Percentiles rank a stretch among this genome's conserved stretches.
Conservation (phyloP, 2,888 invertebrate species). For the Melinaea menophilus region DNA sequence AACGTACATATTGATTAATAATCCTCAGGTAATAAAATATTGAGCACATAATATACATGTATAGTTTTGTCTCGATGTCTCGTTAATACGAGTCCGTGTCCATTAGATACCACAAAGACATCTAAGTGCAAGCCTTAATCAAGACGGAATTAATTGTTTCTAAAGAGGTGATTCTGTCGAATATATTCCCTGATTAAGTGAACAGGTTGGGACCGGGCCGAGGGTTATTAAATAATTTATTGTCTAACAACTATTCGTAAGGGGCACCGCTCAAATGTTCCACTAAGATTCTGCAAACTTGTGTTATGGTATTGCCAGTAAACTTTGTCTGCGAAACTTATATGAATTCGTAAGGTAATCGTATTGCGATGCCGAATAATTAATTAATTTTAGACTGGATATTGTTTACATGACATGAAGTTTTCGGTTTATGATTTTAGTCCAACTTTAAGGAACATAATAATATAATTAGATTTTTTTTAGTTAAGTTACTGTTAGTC, state of each 20-base stretch:
- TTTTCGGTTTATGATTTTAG: neutral
- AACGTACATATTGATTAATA: neutral
- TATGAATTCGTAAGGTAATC: conserved; percentile 48
- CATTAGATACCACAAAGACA: conserved; percentile 39
- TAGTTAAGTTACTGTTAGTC: neutral
- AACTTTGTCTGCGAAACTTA: conserved; percentile 60
- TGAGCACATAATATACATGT: neutral
- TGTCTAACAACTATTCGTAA: conserved; percentile 69
- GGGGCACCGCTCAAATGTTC: conserved; percentile 59
- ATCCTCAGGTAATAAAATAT: neutral
- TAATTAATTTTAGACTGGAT: conserved; percentile 11
- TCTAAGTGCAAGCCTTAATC: conserved; percentile 48
- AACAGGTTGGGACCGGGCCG: conserved; percentile 55
- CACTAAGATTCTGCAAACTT: conserved; percentile 63
- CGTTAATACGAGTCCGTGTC: conserved; percentile 23
- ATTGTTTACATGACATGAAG: neutral
- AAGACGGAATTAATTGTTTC: conserved; percentile 67
- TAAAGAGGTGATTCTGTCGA: conserved; percentile 65
- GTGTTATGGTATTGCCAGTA: conserved; percentile 59
- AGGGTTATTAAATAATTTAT: conserved; percentile 76
- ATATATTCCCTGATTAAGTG: conserved; percentile 71
- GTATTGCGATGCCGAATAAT: conserved; percentile 6
- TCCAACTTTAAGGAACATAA: neutral
- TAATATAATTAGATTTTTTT: neutral
- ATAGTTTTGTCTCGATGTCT: conserved; percentile 12